Evolutionary conservation across 2,888 invertebrate genomes (phyloP).

Genomic region (Pollenia amentaria): DNA sequence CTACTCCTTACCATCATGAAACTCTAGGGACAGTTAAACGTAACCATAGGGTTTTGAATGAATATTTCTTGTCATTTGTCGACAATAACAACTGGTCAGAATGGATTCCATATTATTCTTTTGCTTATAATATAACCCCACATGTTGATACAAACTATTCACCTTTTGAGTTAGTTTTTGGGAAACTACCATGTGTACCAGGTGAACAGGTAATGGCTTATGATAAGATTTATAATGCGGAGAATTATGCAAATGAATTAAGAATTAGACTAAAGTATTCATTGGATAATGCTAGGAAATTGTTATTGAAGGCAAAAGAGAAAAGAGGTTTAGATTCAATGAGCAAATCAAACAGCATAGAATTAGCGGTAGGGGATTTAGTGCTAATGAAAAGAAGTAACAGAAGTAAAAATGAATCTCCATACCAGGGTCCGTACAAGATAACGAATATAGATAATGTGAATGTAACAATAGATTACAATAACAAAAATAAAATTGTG

Average conservation of each 20-base stretch:
- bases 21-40: constrained; percentile 10
- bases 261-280: background rate
- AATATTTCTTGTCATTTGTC: constrained; percentile 11
- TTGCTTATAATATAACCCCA: constrained; percentile 28
- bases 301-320: background rate
- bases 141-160: constrained; percentile 18
- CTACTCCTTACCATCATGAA: constrained; percentile 26
- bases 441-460: too few relatives aligned
- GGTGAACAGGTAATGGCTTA: too few relatives aligned
- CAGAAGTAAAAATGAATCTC: too few relatives aligned
- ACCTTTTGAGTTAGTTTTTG: constrained; percentile 24
- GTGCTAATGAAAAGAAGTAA: too few relatives aligned
- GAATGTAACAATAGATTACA: too few relatives aligned
- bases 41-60: constrained; percentile 31
- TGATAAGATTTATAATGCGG: background rate
- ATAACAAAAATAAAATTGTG: too few relatives aligned
- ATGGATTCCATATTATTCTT: constrained; percentile 9
- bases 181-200: background rate
- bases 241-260: constrained; percentile 14
- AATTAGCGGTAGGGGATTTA: constrained; percentile 27
- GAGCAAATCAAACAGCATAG: background rate
- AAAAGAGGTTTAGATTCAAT: background rate
- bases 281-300: background rate
- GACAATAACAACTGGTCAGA: constrained; percentile 1
- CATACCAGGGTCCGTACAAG: too few relatives aligned